phyloP scores from a whole-genome alignment of 2,797 vertebrate genomes.

The Uromys caudimaculatus region DNA sequence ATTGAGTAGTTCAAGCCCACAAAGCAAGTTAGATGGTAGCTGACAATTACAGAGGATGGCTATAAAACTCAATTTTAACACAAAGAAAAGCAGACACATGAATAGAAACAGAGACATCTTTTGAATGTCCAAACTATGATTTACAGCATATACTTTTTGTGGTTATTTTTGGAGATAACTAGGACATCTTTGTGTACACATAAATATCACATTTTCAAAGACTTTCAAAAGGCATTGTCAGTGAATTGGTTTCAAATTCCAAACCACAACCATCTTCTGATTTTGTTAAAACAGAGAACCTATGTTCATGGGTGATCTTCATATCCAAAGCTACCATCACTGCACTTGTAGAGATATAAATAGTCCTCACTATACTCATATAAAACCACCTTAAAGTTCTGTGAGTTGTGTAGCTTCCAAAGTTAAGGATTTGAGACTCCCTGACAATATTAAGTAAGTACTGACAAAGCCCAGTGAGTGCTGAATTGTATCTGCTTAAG shows the following conservation, averaged over 20 bases:
- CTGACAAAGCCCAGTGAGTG: neutral
- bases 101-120: conserved; percentile 4
- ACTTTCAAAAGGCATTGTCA: conserved; percentile 12
- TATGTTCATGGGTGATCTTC: conserved; percentile 45
- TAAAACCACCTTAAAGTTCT: conserved; percentile 14
- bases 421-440: neutral
- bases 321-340: conserved; percentile 16
- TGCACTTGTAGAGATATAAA: conserved; percentile 41
- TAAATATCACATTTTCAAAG: conserved; percentile 55
- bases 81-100: conserved; percentile 24
- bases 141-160: neutral
- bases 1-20: neutral
- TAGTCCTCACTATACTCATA: neutral
- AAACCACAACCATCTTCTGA: neutral
- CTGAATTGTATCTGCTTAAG: conserved; percentile 32
- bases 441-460: neutral
- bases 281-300: conserved; percentile 35
- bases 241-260: conserved; percentile 56
- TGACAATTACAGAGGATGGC: neutral
- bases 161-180: conserved; percentile 29
- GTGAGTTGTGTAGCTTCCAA: conserved; percentile 14
- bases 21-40: neutral
- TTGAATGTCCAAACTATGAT: neutral
- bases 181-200: neutral
- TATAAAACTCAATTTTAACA: neutral